phyloP scores from a whole-genome alignment of 2,797 vertebrate species.

The Cephalopachus bancanus region DNA sequence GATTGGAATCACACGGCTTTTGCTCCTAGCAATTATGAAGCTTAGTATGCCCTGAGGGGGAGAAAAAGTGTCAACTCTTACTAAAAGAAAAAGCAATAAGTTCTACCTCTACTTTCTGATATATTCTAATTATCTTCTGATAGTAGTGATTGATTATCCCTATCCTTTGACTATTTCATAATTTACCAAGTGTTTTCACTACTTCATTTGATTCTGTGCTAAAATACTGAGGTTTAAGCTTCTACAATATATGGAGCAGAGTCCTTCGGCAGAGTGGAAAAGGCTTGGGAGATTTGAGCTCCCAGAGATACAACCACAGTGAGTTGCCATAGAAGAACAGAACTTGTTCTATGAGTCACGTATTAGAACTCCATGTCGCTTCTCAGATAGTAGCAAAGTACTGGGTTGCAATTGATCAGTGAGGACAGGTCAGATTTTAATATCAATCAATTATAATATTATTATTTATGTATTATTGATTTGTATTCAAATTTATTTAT shows the following conservation, averaged over 20 bases:
- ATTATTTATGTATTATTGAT: not conserved
- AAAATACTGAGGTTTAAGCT: not conserved
- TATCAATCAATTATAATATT: not conserved
- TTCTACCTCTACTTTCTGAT: conserved; percentile 1
- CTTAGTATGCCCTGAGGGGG: not conserved
- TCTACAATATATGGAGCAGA: not conserved
- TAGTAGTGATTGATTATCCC: not conserved
- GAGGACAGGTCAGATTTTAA: not conserved
- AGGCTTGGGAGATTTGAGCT: not conserved
- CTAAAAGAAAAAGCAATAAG: not conserved
- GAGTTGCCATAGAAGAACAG: not conserved
- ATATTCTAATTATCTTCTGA: not conserved
- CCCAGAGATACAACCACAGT: not conserved
- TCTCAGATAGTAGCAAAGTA: not conserved
- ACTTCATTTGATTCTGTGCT: not conserved
- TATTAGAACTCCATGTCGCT: not conserved
- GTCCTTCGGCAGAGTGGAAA: not conserved
- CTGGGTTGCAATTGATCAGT: not conserved
- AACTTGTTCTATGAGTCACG: not conserved
- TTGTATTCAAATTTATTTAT: not conserved
- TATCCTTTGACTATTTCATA: not conserved
- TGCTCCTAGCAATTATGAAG: not conserved
- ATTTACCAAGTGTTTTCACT: conserved; percentile 48
- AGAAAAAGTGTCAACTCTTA: not conserved
- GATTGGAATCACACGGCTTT: not conserved